Percentiles rank a stretch among this genome's conserved stretches.
These are phyloP conservation scores for Mythimna albipuncta DNA, from an alignment of 2,888 invertebrate species.

Conservation along the genomic window DNA sequence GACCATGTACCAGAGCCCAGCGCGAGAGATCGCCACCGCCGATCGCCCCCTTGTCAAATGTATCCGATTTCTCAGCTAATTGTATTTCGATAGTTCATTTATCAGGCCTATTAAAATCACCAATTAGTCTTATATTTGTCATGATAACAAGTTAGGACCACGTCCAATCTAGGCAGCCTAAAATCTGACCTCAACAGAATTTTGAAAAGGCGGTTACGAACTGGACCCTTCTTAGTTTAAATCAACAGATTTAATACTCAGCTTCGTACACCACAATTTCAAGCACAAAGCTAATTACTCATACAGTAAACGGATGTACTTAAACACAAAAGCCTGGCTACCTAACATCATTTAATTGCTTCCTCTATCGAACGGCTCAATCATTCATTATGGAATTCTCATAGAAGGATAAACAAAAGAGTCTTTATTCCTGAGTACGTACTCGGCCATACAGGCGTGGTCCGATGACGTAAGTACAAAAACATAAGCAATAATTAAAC, in stretches of 20 bases:
- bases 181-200: background rate
- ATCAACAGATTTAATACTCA: slow-evolving; percentile 6
- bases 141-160: no score
- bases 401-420: slow-evolving; percentile 86
- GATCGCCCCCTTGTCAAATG: no score
- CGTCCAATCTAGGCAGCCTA: background rate
- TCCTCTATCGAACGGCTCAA: slow-evolving; percentile 82
- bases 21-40: no score
- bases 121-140: no score
- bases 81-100: no score
- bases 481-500: slow-evolving; percentile 83
- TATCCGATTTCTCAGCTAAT: no score
- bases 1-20: no score
- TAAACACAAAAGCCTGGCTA: slow-evolving; percentile 46
- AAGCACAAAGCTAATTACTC: slow-evolving; percentile 37
- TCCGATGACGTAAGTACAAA: slow-evolving; percentile 81
- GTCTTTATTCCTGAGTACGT: slow-evolving; percentile 74
- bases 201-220: background rate
- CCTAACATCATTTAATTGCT: slow-evolving; percentile 81
- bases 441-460: slow-evolving; percentile 76
- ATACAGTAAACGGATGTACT: slow-evolving; percentile 34
- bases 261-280: slow-evolving; percentile 3
- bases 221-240: background rate
- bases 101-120: no score
- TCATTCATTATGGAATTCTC: slow-evolving; percentile 84